Conservation (phyloP, 1,140 invertebrate genomes). For the Lordiphosa mommai region DNA sequence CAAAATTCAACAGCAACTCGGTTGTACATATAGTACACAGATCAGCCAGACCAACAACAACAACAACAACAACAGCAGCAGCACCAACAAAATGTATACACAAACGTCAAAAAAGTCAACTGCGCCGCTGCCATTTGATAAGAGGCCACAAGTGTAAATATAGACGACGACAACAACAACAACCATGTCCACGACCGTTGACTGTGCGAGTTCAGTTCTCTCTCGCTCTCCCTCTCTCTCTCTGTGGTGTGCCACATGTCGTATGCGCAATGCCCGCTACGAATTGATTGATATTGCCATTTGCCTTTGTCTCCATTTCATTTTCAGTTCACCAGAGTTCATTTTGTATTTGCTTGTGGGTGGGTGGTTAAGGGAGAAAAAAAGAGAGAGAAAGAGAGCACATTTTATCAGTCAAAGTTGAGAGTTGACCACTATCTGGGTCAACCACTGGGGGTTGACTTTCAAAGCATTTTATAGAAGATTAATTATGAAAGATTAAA, state of each 20-base stretch:
- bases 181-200: conserved; percentile 69
- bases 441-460: too few species aligned
- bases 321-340: conserved; percentile 68
- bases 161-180: conserved; percentile 59
- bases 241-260: conserved; percentile 33
- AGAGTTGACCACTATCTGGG: too few species aligned
- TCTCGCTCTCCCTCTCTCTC: conserved; percentile 1
- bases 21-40: conserved; percentile 55
- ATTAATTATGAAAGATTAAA: too few species aligned
- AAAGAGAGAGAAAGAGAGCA: background rate
- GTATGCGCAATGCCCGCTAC: conserved; percentile 50
- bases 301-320: conserved; percentile 65
- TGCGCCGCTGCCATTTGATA: conserved; percentile 77
- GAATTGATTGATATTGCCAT: conserved; percentile 68
- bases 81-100: conserved; percentile 52
- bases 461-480: too few species aligned
- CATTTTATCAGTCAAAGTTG: too few species aligned
- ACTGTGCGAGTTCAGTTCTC: conserved; percentile 45
- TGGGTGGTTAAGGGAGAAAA: background rate
- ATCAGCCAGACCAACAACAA: conserved; percentile 51
- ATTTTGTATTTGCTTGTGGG: conserved; percentile 9
- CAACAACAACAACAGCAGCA: conserved; percentile 32
- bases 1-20: conserved; percentile 60
- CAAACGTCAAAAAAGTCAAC: conserved; percentile 77
- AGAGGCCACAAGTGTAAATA: conserved; percentile 78